Evolutionary conservation across 2,113 vertebrate genomes (phyloP).

Genomic region (Cyprinus carpio): DNA sequence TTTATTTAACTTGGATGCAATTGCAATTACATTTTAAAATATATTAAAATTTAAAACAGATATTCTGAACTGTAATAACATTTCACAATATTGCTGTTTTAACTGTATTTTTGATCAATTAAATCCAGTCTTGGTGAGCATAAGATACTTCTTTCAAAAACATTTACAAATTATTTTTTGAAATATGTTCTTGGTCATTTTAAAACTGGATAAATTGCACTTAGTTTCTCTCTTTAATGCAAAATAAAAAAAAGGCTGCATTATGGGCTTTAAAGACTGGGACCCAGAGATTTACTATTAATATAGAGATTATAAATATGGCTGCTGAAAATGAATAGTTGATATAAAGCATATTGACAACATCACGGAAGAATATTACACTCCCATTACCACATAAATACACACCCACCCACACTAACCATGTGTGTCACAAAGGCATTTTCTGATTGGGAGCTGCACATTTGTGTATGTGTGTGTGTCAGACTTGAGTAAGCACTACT

Average conservation of each 20-base stretch:
- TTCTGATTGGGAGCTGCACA: not conserved
- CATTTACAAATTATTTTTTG: not conserved
- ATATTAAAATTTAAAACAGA: not conserved
- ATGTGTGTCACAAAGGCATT: not conserved
- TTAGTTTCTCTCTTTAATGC: constrained; percentile 45
- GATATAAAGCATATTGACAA: constrained; percentile 23
- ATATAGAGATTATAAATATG: constrained; percentile 11
- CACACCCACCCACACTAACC: not conserved
- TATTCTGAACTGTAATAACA: not conserved
- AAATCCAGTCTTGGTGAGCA: not conserved
- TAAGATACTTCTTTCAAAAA: not conserved
- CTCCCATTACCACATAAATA: not conserved
- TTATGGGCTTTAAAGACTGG: constrained; percentile 58
- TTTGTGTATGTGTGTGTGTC: not conserved
- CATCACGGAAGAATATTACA: not conserved
- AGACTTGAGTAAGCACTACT: constrained; percentile 31
- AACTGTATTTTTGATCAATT: not conserved
- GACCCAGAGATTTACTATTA: constrained; percentile 54
- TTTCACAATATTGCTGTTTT: not conserved
- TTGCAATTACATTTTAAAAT: not conserved
- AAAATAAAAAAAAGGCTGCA: constrained; percentile 67
- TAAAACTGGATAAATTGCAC: constrained; percentile 4
- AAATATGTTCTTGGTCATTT: not conserved
- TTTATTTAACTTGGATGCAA: too few relatives aligned
- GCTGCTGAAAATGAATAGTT: constrained; percentile 12